Percentiles rank a stretch among this genome's conserved stretches.
Evolutionary conservation across 2,797 vertebrate species (phyloP).

Genomic region (Aeoliscus strigatus): DNA sequence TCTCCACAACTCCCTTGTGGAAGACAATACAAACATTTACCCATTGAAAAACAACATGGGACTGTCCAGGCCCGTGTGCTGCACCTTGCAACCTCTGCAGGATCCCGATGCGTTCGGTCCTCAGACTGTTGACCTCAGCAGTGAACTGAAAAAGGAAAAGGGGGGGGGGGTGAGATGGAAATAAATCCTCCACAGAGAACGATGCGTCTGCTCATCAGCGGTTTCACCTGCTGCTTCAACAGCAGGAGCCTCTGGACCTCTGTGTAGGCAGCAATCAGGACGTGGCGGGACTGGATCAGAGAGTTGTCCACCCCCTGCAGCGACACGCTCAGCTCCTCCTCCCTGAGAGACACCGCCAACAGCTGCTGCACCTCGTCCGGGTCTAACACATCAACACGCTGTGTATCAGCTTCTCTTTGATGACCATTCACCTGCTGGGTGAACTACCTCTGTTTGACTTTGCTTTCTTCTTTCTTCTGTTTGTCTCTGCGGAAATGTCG

Average conservation of each 20-base stretch:
- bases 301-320: constrained; percentile 80
- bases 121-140: constrained; percentile 83
- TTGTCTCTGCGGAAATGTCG: constrained; percentile 67
- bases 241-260: constrained; percentile 85
- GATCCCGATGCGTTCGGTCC: constrained; percentile 86
- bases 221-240: constrained; percentile 84
- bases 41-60: too few relatives aligned
- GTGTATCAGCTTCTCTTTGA: too few relatives aligned
- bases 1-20: too few relatives aligned
- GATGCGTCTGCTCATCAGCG: too few relatives aligned
- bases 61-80: neutral
- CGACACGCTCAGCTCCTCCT: constrained; percentile 83
- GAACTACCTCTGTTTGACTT: constrained; percentile 80
- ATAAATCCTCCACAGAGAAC: too few relatives aligned
- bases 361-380: constrained; percentile 83
- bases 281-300: constrained; percentile 79
- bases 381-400: constrained; percentile 62
- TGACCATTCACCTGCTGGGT: too few relatives aligned
- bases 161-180: too few relatives aligned
- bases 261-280: constrained; percentile 81
- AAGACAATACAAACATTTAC: too few relatives aligned
- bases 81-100: constrained; percentile 88
- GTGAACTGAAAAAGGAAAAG: constrained; percentile 72
- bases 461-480: constrained; percentile 81
- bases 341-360: constrained; percentile 82